Base-by-base conservation (phyloP, 2,797 vertebrate species). In the Tympanoctomys barrerae region DNA sequence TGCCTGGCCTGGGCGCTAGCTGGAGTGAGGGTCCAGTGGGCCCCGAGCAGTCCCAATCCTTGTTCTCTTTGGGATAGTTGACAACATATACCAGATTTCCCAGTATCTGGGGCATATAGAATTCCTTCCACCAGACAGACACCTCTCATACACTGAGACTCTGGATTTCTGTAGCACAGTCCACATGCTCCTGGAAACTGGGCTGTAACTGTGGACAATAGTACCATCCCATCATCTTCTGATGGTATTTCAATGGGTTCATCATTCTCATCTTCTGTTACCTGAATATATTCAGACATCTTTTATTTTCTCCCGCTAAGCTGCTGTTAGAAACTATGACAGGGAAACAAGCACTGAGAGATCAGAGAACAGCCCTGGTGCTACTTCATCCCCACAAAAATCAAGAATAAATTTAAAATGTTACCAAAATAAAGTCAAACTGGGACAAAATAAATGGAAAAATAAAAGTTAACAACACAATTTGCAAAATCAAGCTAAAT, bases 181-280 rank as follows among this genome's bases (percentile, higher is more conserved):
- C 99, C 99, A 49, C 99, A 99, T 0, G 99, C 99, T 31, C 99
- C 99, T 0, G 99, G 99, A 91, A 99, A 99, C 99, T 99, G 99
- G 9, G 99, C 99, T 0, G 99, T 99, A 0, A 99, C 42, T 0
- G 99, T 99, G 22, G 99, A 99, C 9, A 99, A 98, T 91, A 99
- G 97, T 13, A 99, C 99, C 0, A 99, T 99, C 18, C 99, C 99
- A n/a, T 99, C 99, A 54, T 99, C 99, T 97, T 99, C 99, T 0
- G 99, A 99, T 0, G 99, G 99, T 95, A 99, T 99, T 98, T 99
- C 99, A 98, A 99, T 99, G 61, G 99, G 99, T 96, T 99, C 99
- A 31, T 99, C 99, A 31, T 98, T 99, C 97, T 99, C 99, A 90
- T 99, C 99, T 97, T 99, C 99, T 0, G 99, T 99, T 94, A 99